phyloP scores from a whole-genome alignment of 2,888 invertebrate species.

The Caenorhabditis zanzibari region DNA sequence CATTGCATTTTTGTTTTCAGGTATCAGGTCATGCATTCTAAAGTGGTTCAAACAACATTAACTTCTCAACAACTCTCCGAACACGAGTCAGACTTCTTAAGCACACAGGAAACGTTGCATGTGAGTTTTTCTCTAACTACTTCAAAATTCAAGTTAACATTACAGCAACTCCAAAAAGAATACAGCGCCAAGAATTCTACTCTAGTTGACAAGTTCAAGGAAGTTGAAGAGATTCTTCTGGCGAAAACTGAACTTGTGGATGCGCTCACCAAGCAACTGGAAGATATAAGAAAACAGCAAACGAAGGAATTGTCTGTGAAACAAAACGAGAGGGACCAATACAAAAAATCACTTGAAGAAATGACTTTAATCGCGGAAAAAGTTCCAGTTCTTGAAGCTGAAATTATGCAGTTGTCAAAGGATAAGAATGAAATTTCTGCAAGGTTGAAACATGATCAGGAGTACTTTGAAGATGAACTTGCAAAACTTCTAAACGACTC shows the following conservation, averaged over 20 bases:
- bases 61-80: slow-evolving; percentile 75
- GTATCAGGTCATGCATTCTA: slow-evolving; percentile 73
- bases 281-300: slow-evolving; percentile 69
- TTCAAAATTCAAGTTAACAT: not conserved
- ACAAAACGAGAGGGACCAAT: slow-evolving; percentile 70
- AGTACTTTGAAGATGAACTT: slow-evolving; percentile 77
- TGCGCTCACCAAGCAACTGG: slow-evolving; percentile 68
- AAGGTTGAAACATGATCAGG: slow-evolving; percentile 67
- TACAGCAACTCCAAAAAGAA: slow-evolving; percentile 78
- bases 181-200: slow-evolving; percentile 76
- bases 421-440: slow-evolving; percentile 74
- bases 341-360: slow-evolving; percentile 69
- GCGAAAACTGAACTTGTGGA: slow-evolving; percentile 81
- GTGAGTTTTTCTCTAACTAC: slow-evolving; percentile 44
- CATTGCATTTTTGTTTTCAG: slow-evolving; percentile 34
- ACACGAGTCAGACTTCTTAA: slow-evolving; percentile 77
- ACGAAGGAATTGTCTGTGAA: slow-evolving; percentile 64
- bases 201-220: slow-evolving; percentile 77
- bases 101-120: slow-evolving; percentile 70
- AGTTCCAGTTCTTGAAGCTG: slow-evolving; percentile 78
- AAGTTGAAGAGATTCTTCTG: slow-evolving; percentile 80
- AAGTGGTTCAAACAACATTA: slow-evolving; percentile 77
- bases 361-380: slow-evolving; percentile 70
- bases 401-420: slow-evolving; percentile 73
- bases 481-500: slow-evolving; percentile 77